Conservation (phyloP, 2,113 vertebrate species). For the Chunga burmeisteri region DNA sequence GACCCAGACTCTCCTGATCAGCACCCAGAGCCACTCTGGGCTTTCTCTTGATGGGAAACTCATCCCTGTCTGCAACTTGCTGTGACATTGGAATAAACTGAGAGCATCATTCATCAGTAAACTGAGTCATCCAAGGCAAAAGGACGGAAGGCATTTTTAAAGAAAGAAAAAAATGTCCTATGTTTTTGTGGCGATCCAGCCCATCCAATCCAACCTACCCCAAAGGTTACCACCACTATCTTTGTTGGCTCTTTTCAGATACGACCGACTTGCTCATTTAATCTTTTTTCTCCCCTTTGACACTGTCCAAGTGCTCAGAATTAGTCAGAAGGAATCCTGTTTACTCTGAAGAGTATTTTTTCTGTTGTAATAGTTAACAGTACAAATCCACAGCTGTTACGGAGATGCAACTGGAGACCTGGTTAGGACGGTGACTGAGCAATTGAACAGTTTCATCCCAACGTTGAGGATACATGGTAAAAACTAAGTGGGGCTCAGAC, state of each 20-base stretch:
- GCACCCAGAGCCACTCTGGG: not conserved
- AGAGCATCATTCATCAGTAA: not conserved
- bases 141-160: not conserved
- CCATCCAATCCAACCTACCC: not conserved
- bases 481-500: not conserved
- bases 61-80: not conserved
- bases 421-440: not conserved
- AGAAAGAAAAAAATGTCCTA: not conserved
- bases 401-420: not conserved
- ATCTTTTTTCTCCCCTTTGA: not conserved
- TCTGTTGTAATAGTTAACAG: not conserved
- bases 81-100: not conserved
- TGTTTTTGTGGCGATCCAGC: not conserved
- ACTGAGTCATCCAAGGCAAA: not conserved
- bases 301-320: not conserved
- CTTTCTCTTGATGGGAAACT: not conserved
- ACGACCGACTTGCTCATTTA: not conserved
- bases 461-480: not conserved
- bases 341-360: not conserved
- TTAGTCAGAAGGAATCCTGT: not conserved
- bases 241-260: not conserved
- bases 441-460: not conserved
- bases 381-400: not conserved
- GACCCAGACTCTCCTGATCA: not conserved
- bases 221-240: not conserved